These are phyloP conservation scores for Lissocephala sabroskyi DNA, from an alignment of 2,888 invertebrate genomes.

Conservation along the genomic window DNA sequence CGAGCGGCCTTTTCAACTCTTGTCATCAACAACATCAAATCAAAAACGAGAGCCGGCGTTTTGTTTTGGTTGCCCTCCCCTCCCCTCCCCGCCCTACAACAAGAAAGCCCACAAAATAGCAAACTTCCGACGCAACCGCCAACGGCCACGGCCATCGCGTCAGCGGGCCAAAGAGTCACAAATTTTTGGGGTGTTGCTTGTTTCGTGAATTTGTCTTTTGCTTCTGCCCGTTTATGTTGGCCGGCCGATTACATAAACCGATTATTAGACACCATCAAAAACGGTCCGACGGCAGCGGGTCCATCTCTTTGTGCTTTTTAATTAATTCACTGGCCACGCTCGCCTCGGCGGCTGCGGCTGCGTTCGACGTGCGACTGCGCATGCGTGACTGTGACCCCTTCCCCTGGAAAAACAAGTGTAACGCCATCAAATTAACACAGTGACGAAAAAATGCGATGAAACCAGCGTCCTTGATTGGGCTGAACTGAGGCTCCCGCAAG, in stretches of 20 bases:
- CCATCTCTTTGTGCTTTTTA: slow-evolving; percentile 50
- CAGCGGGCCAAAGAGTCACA: background rate
- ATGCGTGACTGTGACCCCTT: slow-evolving; percentile 38
- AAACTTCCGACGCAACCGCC: slow-evolving; percentile 11
- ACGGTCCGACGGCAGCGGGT: background rate
- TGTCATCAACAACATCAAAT: slow-evolving; percentile 6
- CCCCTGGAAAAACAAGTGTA: slow-evolving; percentile 38
- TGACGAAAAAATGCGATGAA: slow-evolving; percentile 9
- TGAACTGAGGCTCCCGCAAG: no score
- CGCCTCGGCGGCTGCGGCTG: no score
- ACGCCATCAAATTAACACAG: slow-evolving; percentile 43
- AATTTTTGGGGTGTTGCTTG: slow-evolving; percentile 38
- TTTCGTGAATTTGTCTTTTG: slow-evolving; percentile 20
- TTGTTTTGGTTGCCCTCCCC: slow-evolving; percentile 3
- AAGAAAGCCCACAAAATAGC: no score
- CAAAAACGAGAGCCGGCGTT: slow-evolving; percentile 6
- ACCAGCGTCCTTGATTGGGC: slow-evolving; percentile 39
- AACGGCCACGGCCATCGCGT: background rate
- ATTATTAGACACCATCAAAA: slow-evolving; percentile 37
- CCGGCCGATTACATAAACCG: slow-evolving; percentile 54
- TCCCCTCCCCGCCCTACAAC: no score
- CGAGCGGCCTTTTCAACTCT: background rate
- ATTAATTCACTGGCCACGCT: slow-evolving; percentile 41
- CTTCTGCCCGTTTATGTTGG: slow-evolving; percentile 6
- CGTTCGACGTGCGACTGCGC: slow-evolving; percentile 20